Evolutionary conservation across 2,888 invertebrate genomes (phyloP).

Genomic region (Troilus luridus): DNA sequence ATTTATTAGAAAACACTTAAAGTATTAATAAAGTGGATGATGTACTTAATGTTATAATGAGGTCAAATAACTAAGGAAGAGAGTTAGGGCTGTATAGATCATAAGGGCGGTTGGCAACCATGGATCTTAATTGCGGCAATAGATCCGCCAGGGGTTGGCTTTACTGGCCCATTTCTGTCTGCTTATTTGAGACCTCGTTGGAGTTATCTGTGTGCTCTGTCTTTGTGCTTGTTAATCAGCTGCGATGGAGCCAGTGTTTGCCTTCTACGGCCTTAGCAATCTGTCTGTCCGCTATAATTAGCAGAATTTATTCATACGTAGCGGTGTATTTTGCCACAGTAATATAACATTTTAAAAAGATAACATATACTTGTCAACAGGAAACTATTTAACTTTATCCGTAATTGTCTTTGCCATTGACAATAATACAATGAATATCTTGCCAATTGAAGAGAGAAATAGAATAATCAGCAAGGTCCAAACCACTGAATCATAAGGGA

Average conservation of each 20-base stretch:
- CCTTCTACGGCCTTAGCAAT: background rate
- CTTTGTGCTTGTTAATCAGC: slow-evolving; percentile 11
- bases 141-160: background rate
- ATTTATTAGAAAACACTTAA: no score
- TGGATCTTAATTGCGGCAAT: slow-evolving; percentile 35
- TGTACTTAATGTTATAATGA: background rate
- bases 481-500: no score
- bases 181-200: slow-evolving; percentile 18
- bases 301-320: background rate
- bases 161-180: background rate
- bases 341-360: background rate
- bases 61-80: slow-evolving; percentile 18
- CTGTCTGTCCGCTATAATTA: background rate
- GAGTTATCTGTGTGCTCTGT: slow-evolving; percentile 27
- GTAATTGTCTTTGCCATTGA: no score
- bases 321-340: background rate
- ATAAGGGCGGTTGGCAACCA: background rate
- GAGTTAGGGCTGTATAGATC: background rate
- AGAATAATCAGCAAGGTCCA: no score
- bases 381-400: no score
- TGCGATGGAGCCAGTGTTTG: background rate
- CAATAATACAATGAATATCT: no score
- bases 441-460: no score
- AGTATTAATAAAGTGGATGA: background rate
- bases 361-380: no score